phyloP scores from a whole-genome alignment of 2,797 vertebrate species.

The Cossypha niveicapilla region DNA sequence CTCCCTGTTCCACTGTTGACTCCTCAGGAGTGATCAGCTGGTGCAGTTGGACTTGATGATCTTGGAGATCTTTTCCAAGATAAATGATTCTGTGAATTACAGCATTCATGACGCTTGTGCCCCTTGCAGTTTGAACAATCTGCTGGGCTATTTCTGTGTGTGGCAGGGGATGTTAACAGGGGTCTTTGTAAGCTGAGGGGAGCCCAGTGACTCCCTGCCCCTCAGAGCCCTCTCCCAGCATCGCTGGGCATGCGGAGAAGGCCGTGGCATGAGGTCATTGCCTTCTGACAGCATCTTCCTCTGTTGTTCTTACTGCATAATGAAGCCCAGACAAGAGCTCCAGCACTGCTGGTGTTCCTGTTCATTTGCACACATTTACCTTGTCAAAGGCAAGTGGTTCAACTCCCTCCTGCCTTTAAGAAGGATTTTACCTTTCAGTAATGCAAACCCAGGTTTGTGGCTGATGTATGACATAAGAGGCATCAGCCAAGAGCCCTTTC shows the following conservation, averaged over 20 bases:
- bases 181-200: not conserved
- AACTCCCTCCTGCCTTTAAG: not conserved
- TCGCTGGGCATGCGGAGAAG: accelerated
- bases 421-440: not conserved
- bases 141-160: accelerated
- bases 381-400: not conserved
- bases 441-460: not conserved
- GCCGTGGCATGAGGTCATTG: accelerated
- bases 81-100: accelerated
- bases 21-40: not conserved
- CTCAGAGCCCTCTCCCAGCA: accelerated
- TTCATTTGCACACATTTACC: accelerated
- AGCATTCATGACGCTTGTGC: not conserved
- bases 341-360: not conserved
- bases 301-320: not conserved
- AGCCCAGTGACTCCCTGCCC: not conserved
- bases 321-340: not conserved
- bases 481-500: not conserved
- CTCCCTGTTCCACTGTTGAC: not conserved
- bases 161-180: not conserved
- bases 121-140: accelerated
- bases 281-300: not conserved
- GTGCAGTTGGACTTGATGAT: not conserved
- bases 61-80: not conserved
- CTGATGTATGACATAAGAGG: accelerated